Base-by-base conservation (phyloP, 2,888 invertebrate genomes). In the Lithodes maja region DNA sequence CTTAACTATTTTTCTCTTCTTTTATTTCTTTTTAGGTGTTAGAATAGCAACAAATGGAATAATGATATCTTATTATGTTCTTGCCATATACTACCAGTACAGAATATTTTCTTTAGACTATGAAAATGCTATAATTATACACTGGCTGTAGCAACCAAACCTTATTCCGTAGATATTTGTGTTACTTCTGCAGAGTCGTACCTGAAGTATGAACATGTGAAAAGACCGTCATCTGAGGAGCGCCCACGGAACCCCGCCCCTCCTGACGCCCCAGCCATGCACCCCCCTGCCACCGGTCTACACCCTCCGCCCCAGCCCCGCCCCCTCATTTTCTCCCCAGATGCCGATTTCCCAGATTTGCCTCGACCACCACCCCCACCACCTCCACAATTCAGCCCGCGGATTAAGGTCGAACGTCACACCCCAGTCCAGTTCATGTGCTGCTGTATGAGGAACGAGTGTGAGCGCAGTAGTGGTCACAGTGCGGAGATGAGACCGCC, bases 211-310 rank as follows among this genome's bases (percentile, higher is more conserved):
- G 91, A 91, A 75, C 90, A 91, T 74, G 89, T 91, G 49, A 91
- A 91, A 69, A 55, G 91, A 74, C 91, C 91, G 9, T 90, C 91
- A 5, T 91, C 91, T 17, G 90, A 91, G 77, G 91, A 91, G 80
- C 89, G 91, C 15, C 91, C 91, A 17, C 88, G 87, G 79, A 91
- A 91, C 78, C 91, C 91, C 68, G 91, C 91, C 83, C 91, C 91
- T 55, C 91, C 91, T 78, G 89, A 90, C 55, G 79, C 89, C 49
- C 84, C 88, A 3, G 86, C 88, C 33, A 74, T 89, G 33, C 86
- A 86, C 33, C 86, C 88, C 49, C 83, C 89, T 9, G 78, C 81
- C 54, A 85, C 85, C 12, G 88, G 85, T 49, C 88, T 90, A 2
- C 90, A 88, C 52, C 88, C 86, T 0, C 87, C 87, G 12, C 90